A percentile compares a stretch with the other conserved stretches of the same genome.
Evolutionary conservation across 2,113 vertebrate genomes (phyloP).

Genomic region (Tamias sibiricus): DNA sequence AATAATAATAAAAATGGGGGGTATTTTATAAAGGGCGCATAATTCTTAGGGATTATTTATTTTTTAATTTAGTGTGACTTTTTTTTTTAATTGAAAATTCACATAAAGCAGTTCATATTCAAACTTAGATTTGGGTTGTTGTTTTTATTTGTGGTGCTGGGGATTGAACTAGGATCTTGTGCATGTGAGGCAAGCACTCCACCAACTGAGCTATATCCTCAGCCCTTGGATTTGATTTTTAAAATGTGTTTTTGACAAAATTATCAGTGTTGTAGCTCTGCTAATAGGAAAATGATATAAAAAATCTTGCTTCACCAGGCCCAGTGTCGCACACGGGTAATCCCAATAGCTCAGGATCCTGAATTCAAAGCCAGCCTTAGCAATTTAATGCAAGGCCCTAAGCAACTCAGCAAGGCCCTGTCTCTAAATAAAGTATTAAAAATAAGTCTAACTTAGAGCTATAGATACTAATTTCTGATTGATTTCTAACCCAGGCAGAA

Average conservation of each 20-base stretch:
- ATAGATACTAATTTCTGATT: slow-evolving; percentile 38
- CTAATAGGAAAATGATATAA: not conserved
- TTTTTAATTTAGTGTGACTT: slow-evolving; percentile 45
- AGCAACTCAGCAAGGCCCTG: too few species aligned
- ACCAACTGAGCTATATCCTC: too few species aligned
- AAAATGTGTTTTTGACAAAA: slow-evolving; percentile 30
- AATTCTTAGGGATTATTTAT: not conserved
- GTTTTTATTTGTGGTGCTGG: too few species aligned
- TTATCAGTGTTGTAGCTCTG: not conserved
- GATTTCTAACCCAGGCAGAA: not conserved
- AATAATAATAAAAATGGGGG: not conserved
- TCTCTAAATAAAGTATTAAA: too few species aligned
- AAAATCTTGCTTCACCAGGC: not conserved
- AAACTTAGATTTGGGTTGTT: slow-evolving; percentile 39
- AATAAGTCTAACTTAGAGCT: too few species aligned
- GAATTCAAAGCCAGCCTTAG: too few species aligned
- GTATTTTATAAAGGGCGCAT: not conserved
- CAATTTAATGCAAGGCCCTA: too few species aligned
- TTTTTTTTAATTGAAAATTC: slow-evolving; percentile 33
- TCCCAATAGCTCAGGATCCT: too few species aligned
- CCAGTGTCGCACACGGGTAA: too few species aligned
- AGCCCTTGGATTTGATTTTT: too few species aligned
- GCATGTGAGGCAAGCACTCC: too few species aligned
- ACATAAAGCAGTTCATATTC: slow-evolving; percentile 25
- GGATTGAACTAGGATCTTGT: too few species aligned